Conservation (phyloP, 53 echinoderm and acorn worm genomes). For the Echinarachnius parma region DNA sequence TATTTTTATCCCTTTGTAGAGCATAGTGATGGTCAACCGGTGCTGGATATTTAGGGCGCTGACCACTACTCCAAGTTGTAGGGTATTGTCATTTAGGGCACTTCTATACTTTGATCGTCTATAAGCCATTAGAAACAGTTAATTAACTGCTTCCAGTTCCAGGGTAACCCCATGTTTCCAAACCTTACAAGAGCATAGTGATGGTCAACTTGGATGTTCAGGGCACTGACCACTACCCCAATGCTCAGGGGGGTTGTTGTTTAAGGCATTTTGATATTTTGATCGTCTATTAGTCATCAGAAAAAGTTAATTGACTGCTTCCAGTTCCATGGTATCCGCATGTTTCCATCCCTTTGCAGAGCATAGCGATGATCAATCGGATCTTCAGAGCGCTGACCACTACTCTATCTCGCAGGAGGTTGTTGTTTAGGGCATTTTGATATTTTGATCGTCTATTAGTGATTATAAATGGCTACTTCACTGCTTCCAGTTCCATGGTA, state of each 20-base stretch:
- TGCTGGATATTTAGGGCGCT: slow-evolving; percentile 44
- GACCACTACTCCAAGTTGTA: slow-evolving; percentile 50
- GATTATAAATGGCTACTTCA: slow-evolving; percentile 9
- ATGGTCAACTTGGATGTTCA: slow-evolving; percentile 58
- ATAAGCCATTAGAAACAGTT: too few species aligned
- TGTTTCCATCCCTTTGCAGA: slow-evolving; percentile 67
- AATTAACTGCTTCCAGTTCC: slow-evolving; percentile 91
- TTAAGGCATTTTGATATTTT: too few species aligned
- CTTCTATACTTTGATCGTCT: too few species aligned
- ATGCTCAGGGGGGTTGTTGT: slow-evolving; percentile 47
- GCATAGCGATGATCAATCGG: slow-evolving; percentile 65
- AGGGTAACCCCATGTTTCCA: slow-evolving; percentile 87
- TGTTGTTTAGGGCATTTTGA: slow-evolving; percentile 60
- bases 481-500: slow-evolving; percentile 92
- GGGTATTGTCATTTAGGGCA: slow-evolving; percentile 56
- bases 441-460: too few species aligned
- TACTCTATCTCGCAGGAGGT: slow-evolving; percentile 47
- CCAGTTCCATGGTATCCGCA: slow-evolving; percentile 92
- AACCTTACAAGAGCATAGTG: slow-evolving; percentile 65
- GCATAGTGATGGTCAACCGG: slow-evolving; percentile 68
- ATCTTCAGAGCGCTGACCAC: slow-evolving; percentile 47
- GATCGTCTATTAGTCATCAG: too few species aligned
- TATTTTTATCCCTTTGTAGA: slow-evolving; percentile 64
- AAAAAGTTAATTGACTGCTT: too few species aligned
- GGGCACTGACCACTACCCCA: slow-evolving; percentile 49